phyloP scores from a whole-genome alignment of 1,140 invertebrate species.

The Aphis craccivora region DNA sequence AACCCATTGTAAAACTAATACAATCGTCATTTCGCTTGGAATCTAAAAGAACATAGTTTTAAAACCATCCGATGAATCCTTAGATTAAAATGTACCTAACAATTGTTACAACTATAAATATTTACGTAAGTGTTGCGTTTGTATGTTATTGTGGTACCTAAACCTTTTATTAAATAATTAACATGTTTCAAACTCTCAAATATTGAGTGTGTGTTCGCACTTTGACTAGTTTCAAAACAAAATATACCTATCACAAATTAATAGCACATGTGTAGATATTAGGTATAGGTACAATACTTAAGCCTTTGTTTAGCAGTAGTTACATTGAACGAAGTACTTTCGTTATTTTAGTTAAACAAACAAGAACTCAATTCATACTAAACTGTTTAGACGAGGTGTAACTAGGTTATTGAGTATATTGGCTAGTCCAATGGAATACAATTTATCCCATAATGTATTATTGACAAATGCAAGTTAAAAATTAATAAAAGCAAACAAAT shows the following conservation, averaged over 20 bases:
- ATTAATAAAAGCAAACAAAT: neutral
- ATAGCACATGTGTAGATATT: neutral
- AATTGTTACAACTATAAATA: neutral
- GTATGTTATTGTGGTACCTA: neutral
- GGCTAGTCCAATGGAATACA: neutral
- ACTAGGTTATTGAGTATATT: neutral
- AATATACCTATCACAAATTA: neutral
- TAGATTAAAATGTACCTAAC: neutral
- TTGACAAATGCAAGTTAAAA: neutral
- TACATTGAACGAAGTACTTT: neutral
- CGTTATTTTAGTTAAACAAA: conserved; percentile 6
- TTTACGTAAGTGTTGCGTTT: neutral
- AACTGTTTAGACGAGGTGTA: neutral
- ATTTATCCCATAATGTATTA: neutral
- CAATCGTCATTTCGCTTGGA: neutral
- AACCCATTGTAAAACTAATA: neutral
- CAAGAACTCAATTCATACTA: neutral
- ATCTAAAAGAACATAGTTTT: neutral
- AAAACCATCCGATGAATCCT: neutral
- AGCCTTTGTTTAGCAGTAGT: neutral
- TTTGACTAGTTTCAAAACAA: neutral
- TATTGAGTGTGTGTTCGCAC: neutral
- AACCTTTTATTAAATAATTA: neutral
- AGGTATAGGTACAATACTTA: neutral
- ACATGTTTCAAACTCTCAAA: neutral